Evolutionary conservation across 2,888 invertebrate genomes (phyloP).

Genomic region (Andrena bucephala): DNA sequence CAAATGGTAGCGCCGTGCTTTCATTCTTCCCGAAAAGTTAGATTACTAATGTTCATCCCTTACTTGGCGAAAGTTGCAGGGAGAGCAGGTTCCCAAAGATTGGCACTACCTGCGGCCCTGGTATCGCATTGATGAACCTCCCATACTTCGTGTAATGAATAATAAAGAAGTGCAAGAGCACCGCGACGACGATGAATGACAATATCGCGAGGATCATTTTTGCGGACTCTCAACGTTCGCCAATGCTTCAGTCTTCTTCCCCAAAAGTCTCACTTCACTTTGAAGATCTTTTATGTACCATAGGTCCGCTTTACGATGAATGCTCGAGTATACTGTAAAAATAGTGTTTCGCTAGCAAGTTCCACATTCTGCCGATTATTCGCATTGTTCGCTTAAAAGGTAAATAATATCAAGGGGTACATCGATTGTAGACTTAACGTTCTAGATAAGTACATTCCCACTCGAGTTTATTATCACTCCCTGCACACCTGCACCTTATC

Average conservation of each 20-base stretch:
- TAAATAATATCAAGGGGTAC: too few species aligned
- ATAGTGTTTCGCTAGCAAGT: too few species aligned
- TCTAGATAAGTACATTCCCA: too few species aligned
- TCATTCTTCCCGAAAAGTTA: background rate
- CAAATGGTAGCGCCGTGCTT: background rate
- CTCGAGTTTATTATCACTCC: too few species aligned
- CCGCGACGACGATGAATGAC: slow-evolving; percentile 26
- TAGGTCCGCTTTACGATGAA: too few species aligned
- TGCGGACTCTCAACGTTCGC: background rate
- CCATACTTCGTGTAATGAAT: slow-evolving; percentile 73
- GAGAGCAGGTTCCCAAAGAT: slow-evolving; percentile 68
- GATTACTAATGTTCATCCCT: background rate
- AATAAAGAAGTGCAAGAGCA: slow-evolving; percentile 57
- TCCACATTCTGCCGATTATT: too few species aligned
- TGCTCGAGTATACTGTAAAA: too few species aligned
- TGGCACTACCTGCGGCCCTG: slow-evolving; percentile 76
- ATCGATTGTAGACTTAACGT: too few species aligned
- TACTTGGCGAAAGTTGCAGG: slow-evolving; percentile 60
- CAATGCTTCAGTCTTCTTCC: background rate
- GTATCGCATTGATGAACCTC: slow-evolving; percentile 78
- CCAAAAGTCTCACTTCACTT: background rate
- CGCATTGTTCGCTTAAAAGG: too few species aligned
- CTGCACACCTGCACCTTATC: too few species aligned
- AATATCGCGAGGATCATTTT: slow-evolving; percentile 43
- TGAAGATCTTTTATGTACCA: background rate